phyloP scores from a whole-genome alignment of 2,113 vertebrate species.

The Gasterosteus aculeatus region DNA sequence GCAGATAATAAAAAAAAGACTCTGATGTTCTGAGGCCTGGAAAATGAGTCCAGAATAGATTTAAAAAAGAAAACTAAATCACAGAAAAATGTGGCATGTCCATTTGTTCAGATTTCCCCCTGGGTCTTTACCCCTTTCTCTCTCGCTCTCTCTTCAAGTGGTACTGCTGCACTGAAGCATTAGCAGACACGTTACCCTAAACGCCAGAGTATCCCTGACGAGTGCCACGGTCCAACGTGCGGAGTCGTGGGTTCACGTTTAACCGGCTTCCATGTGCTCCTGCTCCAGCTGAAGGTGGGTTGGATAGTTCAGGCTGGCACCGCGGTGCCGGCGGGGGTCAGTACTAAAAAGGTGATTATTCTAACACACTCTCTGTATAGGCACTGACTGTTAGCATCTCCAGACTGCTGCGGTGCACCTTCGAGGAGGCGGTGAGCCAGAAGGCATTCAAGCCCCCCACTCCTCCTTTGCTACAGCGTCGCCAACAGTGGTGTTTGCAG shows the following conservation, averaged over 20 bases:
- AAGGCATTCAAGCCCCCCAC: constrained; percentile 24
- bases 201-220: constrained; percentile 46
- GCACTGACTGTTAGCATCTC: constrained; percentile 16
- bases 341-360: constrained; percentile 44
- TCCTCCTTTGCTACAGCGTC: not conserved
- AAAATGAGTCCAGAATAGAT: constrained; percentile 14
- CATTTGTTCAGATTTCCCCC: constrained; percentile 15
- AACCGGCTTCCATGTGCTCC: constrained; percentile 26
- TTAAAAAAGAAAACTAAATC: not conserved
- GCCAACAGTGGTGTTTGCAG: constrained; percentile 29
- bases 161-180: constrained; percentile 34
- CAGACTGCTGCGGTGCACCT: constrained; percentile 25
- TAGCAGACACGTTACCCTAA: constrained; percentile 64
- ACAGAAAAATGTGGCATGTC: not conserved
- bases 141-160: constrained; percentile 15
- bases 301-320: constrained; percentile 20
- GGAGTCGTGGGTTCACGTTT: constrained; percentile 37
- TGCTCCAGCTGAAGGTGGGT: constrained; percentile 12
- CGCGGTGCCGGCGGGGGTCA: constrained; percentile 24
- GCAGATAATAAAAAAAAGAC: constrained; percentile 32
- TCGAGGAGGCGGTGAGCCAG: constrained; percentile 4
- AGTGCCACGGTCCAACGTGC: constrained; percentile 50
- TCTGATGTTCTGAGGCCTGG: constrained; percentile 35
- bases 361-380: not conserved
- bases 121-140: not conserved